A percentile compares a stretch with the other conserved stretches of the same genome.
These are phyloP conservation scores for Entomobrya multifasciata DNA, from an alignment of 2,888 invertebrate species.

Conservation along the genomic window DNA sequence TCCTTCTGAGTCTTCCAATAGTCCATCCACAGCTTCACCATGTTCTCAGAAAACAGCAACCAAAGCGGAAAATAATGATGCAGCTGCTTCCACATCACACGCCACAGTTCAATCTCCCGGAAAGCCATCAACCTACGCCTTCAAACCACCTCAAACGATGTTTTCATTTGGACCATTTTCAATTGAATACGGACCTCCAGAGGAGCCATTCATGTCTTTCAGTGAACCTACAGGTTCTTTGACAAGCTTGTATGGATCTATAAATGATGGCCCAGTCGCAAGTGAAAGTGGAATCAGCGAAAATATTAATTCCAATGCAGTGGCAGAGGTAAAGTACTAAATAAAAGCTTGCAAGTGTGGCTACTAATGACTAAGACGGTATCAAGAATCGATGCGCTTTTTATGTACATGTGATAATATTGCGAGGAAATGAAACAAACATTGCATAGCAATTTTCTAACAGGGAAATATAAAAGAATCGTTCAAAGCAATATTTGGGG, in stretches of 20 bases:
- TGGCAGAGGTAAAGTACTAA: slow-evolving; percentile 20
- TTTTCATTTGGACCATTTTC: slow-evolving; percentile 64
- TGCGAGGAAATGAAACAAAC: too few species aligned
- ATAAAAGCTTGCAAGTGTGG: too few species aligned
- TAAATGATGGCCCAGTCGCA: neutral
- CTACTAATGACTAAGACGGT: too few species aligned
- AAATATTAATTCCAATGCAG: neutral
- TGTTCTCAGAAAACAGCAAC: slow-evolving; percentile 79
- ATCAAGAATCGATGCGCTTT: too few species aligned
- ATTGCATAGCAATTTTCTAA: too few species aligned
- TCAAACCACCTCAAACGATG: slow-evolving; percentile 24
- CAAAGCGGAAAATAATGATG: slow-evolving; percentile 50
- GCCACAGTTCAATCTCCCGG: neutral
- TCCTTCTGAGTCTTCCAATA: slow-evolving; percentile 78
- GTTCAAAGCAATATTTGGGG: too few species aligned
- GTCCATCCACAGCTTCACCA: too few species aligned
- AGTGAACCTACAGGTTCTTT: slow-evolving; percentile 69
- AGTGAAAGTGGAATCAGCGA: neutral
- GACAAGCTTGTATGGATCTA: slow-evolving; percentile 44
- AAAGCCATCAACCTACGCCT: slow-evolving; percentile 21
- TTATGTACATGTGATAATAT: too few species aligned
- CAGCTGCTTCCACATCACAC: neutral
- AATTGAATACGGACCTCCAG: slow-evolving; percentile 75
- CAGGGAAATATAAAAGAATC: too few species aligned
- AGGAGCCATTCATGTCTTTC: slow-evolving; percentile 64